Evolutionary conservation across 1,140 invertebrate genomes (phyloP).

Genomic region (Listronotus bonariensis): DNA sequence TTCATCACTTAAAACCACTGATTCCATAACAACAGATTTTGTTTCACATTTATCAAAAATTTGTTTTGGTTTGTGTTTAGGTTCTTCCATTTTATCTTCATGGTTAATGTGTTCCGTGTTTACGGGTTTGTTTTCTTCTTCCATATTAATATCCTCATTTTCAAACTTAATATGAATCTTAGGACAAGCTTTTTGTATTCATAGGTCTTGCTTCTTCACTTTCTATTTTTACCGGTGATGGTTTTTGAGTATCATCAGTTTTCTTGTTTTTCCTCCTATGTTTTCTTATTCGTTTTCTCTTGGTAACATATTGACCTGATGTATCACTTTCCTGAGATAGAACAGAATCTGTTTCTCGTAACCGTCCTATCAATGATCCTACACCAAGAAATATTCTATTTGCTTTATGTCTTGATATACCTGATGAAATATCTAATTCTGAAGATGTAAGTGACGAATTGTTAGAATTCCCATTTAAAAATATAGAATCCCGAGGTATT

Average conservation of each 20-base stretch:
- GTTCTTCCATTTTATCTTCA: neutral
- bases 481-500: no score
- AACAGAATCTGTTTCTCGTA: conserved; percentile 8
- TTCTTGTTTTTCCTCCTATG: neutral
- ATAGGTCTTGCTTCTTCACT: neutral
- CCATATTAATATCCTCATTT: neutral
- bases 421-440: no score
- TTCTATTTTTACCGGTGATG: neutral
- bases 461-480: no score
- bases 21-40: neutral
- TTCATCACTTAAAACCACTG: conserved; percentile 11
- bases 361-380: neutral
- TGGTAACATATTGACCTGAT: conserved; percentile 4
- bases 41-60: neutral
- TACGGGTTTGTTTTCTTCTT: neutral
- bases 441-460: no score
- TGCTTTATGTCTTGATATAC: neutral
- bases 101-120: neutral
- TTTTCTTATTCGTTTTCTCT: conserved; percentile 1
- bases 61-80: neutral
- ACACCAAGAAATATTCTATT: neutral
- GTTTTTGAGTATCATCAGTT: neutral
- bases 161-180: conserved; percentile 10
- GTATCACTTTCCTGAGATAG: conserved; percentile 6
- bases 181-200: conserved; percentile 7